Percentiles rank a stretch among this genome's conserved stretches.
Conservation (phyloP, 2,797 vertebrate genomes). For the Sebastes steindachneri region DNA sequence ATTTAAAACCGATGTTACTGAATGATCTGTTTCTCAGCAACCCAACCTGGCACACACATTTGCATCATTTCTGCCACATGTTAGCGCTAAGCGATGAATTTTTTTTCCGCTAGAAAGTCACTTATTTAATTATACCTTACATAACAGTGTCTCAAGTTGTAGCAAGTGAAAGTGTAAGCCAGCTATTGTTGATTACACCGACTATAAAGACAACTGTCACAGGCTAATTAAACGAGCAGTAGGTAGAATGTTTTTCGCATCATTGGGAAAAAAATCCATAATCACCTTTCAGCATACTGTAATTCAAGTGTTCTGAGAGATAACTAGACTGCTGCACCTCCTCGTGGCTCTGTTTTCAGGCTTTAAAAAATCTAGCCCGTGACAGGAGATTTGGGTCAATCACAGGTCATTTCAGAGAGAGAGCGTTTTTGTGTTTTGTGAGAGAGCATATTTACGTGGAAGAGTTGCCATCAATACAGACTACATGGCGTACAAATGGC, state of each 20-base stretch:
- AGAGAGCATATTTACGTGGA: too few species aligned
- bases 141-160: background rate
- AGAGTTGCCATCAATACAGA: too few species aligned
- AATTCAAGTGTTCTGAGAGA: too few species aligned
- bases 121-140: background rate
- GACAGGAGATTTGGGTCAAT: too few species aligned
- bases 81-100: background rate
- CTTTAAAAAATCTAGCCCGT: too few species aligned
- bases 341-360: too few species aligned
- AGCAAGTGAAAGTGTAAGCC: background rate
- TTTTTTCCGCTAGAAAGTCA: background rate
- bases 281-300: too few species aligned
- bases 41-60: background rate
- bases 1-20: background rate
- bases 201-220: background rate
- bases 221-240: background rate
- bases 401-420: too few species aligned
- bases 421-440: too few species aligned
- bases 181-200: background rate
- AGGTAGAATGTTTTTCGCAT: too few species aligned
- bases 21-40: background rate
- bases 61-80: background rate
- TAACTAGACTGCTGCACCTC: too few species aligned
- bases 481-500: accelerated
- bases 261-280: too few species aligned